Evolutionary conservation across 2,888 invertebrate species (phyloP).

Genomic region (Amiota communis): DNA sequence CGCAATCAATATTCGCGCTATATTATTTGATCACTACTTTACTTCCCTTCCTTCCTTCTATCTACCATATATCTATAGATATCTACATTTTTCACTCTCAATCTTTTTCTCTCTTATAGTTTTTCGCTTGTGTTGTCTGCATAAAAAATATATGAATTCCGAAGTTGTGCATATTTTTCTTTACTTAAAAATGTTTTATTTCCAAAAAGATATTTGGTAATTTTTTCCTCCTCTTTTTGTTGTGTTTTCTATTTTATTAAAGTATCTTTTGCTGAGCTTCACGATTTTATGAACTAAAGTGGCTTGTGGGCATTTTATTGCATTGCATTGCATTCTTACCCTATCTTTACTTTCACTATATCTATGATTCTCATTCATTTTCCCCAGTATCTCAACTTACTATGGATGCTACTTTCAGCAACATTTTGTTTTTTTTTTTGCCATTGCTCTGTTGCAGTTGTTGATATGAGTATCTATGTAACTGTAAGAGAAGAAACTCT

Average conservation of each 20-base stretch:
- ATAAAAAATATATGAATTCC: conserved; percentile 30
- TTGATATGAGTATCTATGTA: conserved; percentile 25
- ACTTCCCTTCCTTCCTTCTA: background rate
- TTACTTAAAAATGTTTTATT: conserved; percentile 8
- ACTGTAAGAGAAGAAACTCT: conserved; percentile 38
- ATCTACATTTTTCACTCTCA: background rate
- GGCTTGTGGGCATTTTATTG: conserved; percentile 38
- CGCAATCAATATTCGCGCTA: conserved; percentile 32
- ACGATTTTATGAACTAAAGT: conserved; percentile 54
- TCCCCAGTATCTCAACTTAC: conserved; percentile 11
- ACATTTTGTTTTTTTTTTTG: background rate
- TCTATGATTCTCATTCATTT: background rate
- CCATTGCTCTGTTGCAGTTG: background rate
- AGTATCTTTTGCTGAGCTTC: conserved; percentile 54
- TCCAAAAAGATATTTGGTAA: conserved; percentile 45
- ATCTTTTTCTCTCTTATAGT: background rate
- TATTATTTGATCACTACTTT: background rate
- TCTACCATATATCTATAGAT: background rate
- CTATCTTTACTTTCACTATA: background rate
- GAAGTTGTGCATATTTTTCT: conserved; percentile 33
- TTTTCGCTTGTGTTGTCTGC: conserved; percentile 5
- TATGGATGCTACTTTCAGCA: background rate
- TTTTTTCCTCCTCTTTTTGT: conserved; percentile 23
- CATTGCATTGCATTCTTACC: conserved; percentile 17
- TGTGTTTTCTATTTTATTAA: conserved; percentile 23